Conservation (phyloP, 2,113 vertebrate species). For the Nothobranchius kuhntae region DNA sequence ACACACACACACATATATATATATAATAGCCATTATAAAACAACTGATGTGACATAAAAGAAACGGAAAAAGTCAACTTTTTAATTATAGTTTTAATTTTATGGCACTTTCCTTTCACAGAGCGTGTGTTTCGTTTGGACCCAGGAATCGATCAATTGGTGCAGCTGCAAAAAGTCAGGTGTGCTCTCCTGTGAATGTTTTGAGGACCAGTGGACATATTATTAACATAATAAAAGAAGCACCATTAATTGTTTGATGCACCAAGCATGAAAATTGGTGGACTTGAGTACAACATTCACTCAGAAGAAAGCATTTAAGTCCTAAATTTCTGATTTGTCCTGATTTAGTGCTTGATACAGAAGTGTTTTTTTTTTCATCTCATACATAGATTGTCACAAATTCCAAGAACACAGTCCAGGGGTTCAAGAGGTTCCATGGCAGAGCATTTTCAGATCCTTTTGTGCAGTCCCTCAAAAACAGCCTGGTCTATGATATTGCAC, state of each 20-base stretch:
- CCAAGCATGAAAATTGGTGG: background rate
- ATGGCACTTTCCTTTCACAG: conserved; percentile 68
- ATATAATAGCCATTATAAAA: no score
- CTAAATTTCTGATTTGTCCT: background rate
- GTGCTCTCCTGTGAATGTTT: conserved; percentile 35
- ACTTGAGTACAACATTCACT: background rate
- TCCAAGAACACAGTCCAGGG: conserved; percentile 97
- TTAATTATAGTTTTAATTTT: no score
- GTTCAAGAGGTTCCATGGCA: conserved; percentile 97
- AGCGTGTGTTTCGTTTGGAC: conserved; percentile 93
- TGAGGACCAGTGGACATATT: background rate
- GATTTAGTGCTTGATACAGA: background rate
- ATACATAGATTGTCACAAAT: conserved; percentile 90
- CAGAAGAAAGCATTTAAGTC: background rate
- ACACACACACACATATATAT: no score
- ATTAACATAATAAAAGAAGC: background rate
- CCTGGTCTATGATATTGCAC: conserved; percentile 91
- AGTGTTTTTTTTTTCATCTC: background rate
- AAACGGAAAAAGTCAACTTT: no score
- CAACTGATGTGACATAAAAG: no score
- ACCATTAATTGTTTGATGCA: background rate
- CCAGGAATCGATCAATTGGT: conserved; percentile 93
- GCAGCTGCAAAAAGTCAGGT: conserved; percentile 98
- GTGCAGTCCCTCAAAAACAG: conserved; percentile 88
- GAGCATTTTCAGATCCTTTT: conserved; percentile 92